A percentile compares a stretch with the other conserved stretches of the same genome.
These are phyloP conservation scores for Dinoponera quadriceps DNA, from an alignment of 1,140 invertebrate genomes.

Conservation along the genomic window DNA sequence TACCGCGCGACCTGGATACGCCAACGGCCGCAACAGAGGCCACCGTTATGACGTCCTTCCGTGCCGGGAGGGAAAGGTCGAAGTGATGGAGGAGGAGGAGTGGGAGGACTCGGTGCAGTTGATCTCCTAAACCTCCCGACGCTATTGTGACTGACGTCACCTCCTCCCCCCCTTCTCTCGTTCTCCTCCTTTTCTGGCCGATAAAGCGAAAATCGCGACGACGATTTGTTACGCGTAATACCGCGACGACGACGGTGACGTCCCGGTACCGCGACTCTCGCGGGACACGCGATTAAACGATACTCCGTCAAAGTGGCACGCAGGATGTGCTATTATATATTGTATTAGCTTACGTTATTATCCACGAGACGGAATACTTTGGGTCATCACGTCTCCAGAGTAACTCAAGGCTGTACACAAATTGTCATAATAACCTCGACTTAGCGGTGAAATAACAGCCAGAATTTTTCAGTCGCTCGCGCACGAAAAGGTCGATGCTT, in stretches of 20 bases:
- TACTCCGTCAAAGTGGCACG: too few species aligned
- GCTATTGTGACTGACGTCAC: background rate
- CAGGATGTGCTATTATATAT: too few species aligned
- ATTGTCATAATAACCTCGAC: too few species aligned
- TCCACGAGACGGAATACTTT: too few species aligned
- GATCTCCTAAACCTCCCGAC: slow-evolving; percentile 15
- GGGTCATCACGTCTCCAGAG: too few species aligned
- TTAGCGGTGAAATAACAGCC: too few species aligned
- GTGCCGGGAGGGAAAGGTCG: background rate
- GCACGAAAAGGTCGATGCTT: too few species aligned
- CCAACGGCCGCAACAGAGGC: background rate
- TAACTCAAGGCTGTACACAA: too few species aligned
- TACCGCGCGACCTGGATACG: slow-evolving; percentile 40
- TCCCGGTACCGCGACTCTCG: background rate
- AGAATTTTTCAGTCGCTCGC: too few species aligned
- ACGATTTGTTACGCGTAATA: background rate
- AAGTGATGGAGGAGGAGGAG: background rate
- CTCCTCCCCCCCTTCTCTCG: too few species aligned
- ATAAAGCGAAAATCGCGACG: background rate
- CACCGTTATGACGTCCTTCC: slow-evolving; percentile 42
- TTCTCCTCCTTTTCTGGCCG: background rate
- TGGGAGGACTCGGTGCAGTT: background rate
- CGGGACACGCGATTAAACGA: background rate
- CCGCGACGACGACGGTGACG: background rate
- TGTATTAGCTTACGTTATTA: too few species aligned